A percentile compares a stretch with the other conserved stretches of the same genome.
These are phyloP conservation scores for Pegea sp. DNA, from an alignment of 23 tunicate genomes.

Conservation along the genomic window DNA sequence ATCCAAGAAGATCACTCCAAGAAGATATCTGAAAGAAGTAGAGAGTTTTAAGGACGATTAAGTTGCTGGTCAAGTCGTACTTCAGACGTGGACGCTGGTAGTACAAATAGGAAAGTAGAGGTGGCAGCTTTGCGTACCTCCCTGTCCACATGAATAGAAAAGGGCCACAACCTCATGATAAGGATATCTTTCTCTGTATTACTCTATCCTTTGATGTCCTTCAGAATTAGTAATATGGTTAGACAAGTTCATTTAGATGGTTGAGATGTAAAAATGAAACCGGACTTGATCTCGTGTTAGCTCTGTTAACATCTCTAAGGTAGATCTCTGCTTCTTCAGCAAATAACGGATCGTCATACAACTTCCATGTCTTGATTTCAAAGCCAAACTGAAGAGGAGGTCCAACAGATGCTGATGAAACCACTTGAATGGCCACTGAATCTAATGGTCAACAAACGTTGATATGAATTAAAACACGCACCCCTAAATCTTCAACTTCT, in stretches of 20 bases:
- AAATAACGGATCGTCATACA: constrained; percentile 56
- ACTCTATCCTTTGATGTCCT: too few species aligned
- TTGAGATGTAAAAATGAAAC: neutral
- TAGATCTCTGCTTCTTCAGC: constrained; percentile 20
- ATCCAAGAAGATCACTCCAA: too few species aligned
- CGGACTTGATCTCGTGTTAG: neutral
- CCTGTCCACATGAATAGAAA: constrained; percentile 20
- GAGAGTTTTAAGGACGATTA: too few species aligned
- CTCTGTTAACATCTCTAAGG: neutral
- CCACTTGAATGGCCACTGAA: constrained; percentile 89
- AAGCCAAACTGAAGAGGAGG: constrained; percentile 26
- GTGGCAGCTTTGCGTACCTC: constrained; percentile 39
- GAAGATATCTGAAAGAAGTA: too few species aligned
- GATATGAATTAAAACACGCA: constrained; percentile 24
- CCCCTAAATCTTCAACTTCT: constrained; percentile 1
- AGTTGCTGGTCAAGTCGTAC: too few species aligned
- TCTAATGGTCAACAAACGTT: constrained; percentile 30
- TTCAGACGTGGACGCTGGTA: too few species aligned
- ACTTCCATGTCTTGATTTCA: constrained; percentile 85
- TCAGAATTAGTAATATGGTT: constrained; percentile 9
- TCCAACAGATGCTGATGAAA: constrained; percentile 29
- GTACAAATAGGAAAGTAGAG: constrained; percentile 6
- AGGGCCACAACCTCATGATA: constrained; percentile 13
- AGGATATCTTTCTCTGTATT: too few species aligned
- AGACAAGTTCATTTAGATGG: neutral